phyloP scores from a whole-genome alignment of 2,888 invertebrate species.

The Dysmachus trigonus region DNA sequence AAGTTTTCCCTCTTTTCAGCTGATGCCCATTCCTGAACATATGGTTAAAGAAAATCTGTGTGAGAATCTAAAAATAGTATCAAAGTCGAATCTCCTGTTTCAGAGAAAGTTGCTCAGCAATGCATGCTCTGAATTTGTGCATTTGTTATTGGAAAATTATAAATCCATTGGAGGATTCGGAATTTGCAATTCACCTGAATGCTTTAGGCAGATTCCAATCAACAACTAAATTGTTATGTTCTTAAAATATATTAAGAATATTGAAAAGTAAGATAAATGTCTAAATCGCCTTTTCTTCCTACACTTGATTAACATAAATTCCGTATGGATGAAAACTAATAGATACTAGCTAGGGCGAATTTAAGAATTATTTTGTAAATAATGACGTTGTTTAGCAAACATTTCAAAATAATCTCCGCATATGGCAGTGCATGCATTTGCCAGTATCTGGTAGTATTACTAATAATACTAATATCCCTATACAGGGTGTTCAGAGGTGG shows the following conservation, averaged over 20 bases:
- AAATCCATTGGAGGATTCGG: background rate
- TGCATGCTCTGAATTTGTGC: background rate
- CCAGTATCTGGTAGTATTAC: no score
- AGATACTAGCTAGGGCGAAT: background rate
- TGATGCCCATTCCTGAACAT: background rate
- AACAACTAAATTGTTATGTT: background rate
- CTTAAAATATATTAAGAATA: background rate
- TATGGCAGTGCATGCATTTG: no score
- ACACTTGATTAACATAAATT: background rate
- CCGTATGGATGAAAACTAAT: background rate
- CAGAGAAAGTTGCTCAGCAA: background rate
- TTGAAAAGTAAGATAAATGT: background rate
- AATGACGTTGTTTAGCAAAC: background rate
- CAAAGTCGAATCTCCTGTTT: background rate
- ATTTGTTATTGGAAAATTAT: background rate
- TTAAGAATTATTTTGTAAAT: background rate
- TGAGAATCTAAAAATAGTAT: constrained; percentile 9
- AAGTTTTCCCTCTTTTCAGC: background rate
- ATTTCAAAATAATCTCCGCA: background rate
- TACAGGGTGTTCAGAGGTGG: no score
- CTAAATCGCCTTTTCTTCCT: background rate
- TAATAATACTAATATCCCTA: no score
- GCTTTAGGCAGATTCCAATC: background rate
- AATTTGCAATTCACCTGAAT: background rate
- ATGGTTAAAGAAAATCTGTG: background rate